Conservation (phyloP, 1,140 invertebrate species). For the Neelides sp. region DNA sequence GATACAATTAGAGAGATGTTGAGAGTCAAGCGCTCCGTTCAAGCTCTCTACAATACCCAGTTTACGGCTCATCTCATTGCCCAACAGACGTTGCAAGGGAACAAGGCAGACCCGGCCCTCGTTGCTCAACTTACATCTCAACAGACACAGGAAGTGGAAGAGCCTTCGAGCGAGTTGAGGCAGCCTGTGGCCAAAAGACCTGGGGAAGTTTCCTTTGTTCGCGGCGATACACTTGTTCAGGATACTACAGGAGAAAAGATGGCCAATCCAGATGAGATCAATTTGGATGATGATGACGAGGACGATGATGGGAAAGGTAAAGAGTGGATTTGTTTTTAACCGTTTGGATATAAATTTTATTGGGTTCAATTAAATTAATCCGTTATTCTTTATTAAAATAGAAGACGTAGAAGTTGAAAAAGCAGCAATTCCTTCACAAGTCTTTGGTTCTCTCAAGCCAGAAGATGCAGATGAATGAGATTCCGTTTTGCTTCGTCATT, state of each 20-base stretch:
- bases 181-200: slow-evolving; percentile 28
- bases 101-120: slow-evolving; percentile 44
- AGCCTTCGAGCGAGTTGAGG: not conserved
- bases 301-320: slow-evolving; percentile 53
- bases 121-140: slow-evolving; percentile 2
- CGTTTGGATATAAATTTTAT: not conserved
- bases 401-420: slow-evolving; percentile 60
- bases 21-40: slow-evolving; percentile 90
- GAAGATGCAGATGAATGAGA: slow-evolving; percentile 7
- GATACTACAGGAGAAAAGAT: slow-evolving; percentile 49
- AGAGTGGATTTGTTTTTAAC: slow-evolving; percentile 27
- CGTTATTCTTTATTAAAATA: no score
- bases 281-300: slow-evolving; percentile 67
- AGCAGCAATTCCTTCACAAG: slow-evolving; percentile 64
- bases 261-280: slow-evolving; percentile 87
- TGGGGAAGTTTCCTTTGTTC: slow-evolving; percentile 66
- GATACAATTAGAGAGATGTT: slow-evolving; percentile 99
- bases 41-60: slow-evolving; percentile 93
- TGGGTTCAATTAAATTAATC: slow-evolving; percentile 1
- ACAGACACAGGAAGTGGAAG: not conserved
- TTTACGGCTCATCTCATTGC: slow-evolving; percentile 30
- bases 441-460: slow-evolving; percentile 63
- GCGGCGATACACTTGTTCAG: slow-evolving; percentile 69
- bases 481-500: not conserved
- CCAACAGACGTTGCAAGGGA: slow-evolving; percentile 40